Evolutionary conservation across 1,140 invertebrate genomes (phyloP).

Genomic region (Eriosoma lanigerum): DNA sequence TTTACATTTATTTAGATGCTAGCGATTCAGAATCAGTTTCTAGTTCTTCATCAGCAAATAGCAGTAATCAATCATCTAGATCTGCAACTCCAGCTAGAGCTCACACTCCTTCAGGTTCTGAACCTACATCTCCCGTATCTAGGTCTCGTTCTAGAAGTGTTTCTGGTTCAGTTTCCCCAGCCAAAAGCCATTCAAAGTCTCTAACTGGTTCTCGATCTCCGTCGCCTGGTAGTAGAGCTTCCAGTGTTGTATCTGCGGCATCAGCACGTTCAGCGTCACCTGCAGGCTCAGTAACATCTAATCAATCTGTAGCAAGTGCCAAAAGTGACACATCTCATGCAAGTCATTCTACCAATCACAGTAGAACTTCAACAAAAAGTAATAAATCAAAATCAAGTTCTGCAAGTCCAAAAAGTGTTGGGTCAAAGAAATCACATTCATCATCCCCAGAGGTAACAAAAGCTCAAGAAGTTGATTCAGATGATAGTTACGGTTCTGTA

Average conservation of each 20-base stretch:
- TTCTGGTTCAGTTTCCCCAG: slow-evolving; percentile 55
- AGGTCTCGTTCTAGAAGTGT: slow-evolving; percentile 23
- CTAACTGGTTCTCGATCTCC: slow-evolving; percentile 56
- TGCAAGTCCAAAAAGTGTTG: slow-evolving; percentile 23
- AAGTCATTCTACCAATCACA: slow-evolving; percentile 35
- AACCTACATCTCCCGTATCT: slow-evolving; percentile 27
- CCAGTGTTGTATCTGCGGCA: slow-evolving; percentile 56
- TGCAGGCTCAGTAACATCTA: slow-evolving; percentile 47
- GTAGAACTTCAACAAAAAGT: slow-evolving; percentile 38
- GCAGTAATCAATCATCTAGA: slow-evolving; percentile 38
- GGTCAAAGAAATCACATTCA: slow-evolving; percentile 32
- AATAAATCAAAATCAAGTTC: slow-evolving; percentile 44
- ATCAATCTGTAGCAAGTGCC: slow-evolving; percentile 24
- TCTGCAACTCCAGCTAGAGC: slow-evolving; percentile 9
- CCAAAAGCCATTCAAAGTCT: slow-evolving; percentile 57
- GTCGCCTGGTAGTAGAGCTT: slow-evolving; percentile 55
- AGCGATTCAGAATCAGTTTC: slow-evolving; percentile 38
- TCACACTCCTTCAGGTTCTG: slow-evolving; percentile 29
- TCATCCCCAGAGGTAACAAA: slow-evolving; percentile 16
- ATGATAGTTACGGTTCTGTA: slow-evolving; percentile 26
- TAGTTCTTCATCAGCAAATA: slow-evolving; percentile 38
- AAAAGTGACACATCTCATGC: slow-evolving; percentile 40
- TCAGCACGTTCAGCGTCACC: slow-evolving; percentile 51
- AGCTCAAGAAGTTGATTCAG: neutral
- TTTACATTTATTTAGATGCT: neutral